These are phyloP conservation scores for Poeciliopsis paucimaculata DNA, from an alignment of 2,797 vertebrate species.

Conservation along the genomic window DNA sequence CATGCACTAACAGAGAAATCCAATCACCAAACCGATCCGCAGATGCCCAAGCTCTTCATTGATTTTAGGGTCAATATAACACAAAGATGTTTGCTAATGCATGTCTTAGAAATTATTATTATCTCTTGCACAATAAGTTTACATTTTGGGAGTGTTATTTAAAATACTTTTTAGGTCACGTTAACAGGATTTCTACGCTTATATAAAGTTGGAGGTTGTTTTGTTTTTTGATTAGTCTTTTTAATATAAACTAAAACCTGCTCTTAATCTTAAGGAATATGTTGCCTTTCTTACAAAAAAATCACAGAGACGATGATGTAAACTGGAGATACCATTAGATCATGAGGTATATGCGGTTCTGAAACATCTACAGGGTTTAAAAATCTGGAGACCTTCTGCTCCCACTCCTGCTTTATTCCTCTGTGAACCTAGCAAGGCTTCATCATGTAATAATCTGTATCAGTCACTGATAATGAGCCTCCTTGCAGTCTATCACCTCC, in stretches of 20 bases:
- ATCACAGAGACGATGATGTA: not conserved
- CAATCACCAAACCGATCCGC: not conserved
- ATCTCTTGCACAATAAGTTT: not conserved
- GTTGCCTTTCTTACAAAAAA: not conserved
- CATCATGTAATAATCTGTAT: constrained; percentile 15
- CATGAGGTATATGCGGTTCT: not conserved
- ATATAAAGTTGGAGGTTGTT: not conserved
- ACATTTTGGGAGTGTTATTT: not conserved
- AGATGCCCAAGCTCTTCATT: not conserved
- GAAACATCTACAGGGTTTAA: not conserved
- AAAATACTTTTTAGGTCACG: not conserved
- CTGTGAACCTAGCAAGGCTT: constrained; percentile 11
- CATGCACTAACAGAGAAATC: not conserved
- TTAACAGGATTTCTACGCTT: not conserved
- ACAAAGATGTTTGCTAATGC: not conserved
- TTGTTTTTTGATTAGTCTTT: not conserved
- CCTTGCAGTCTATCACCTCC: constrained; percentile 3
- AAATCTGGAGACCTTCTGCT: constrained; percentile 7
- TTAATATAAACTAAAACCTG: not conserved
- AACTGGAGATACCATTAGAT: not conserved
- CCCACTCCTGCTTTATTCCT: not conserved
- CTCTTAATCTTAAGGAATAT: not conserved
- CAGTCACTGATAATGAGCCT: constrained; percentile 25
- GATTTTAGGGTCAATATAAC: not conserved
- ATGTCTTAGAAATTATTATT: not conserved